phyloP scores from a whole-genome alignment of 2,888 invertebrate genomes.

The Eupithecia subumbrata region DNA sequence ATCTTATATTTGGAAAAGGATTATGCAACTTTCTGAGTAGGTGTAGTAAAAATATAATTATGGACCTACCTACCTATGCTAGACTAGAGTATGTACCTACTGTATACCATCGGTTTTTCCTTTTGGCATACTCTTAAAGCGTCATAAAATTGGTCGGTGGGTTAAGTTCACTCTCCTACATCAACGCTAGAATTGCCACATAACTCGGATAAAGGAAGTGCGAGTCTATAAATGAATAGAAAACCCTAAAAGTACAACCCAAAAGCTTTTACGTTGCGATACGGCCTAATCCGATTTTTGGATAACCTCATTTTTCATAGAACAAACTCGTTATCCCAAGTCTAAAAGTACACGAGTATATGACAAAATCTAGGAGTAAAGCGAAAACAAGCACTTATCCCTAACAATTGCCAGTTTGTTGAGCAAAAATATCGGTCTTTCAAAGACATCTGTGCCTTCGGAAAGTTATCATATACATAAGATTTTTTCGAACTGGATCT shows the following conservation, averaged over 20 bases:
- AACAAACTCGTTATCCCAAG: constrained; percentile 17
- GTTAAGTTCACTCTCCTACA: not conserved
- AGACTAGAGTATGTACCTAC: not conserved
- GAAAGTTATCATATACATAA: not conserved
- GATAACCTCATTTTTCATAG: constrained; percentile 14
- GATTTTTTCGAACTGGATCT: not conserved
- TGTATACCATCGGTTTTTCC: not conserved
- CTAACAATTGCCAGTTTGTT: constrained; percentile 6
- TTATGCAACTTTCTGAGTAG: no score
- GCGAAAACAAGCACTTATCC: constrained; percentile 4
- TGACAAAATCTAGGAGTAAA: not conserved
- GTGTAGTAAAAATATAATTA: no score
- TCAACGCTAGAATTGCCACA: not conserved
- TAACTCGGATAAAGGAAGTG: constrained; percentile 6
- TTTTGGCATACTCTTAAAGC: not conserved
- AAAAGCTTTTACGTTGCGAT: constrained; percentile 22
- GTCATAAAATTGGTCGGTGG: not conserved
- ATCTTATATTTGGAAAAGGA: no score
- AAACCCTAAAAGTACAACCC: constrained; percentile 11
- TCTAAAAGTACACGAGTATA: not conserved
- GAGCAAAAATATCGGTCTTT: not conserved
- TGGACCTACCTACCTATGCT: no score
- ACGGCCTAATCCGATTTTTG: constrained; percentile 5
- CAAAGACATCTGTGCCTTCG: not conserved
- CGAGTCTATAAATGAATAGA: constrained; percentile 14